phyloP scores from a whole-genome alignment of 2,797 vertebrate genomes.

The Mus minutoides region DNA sequence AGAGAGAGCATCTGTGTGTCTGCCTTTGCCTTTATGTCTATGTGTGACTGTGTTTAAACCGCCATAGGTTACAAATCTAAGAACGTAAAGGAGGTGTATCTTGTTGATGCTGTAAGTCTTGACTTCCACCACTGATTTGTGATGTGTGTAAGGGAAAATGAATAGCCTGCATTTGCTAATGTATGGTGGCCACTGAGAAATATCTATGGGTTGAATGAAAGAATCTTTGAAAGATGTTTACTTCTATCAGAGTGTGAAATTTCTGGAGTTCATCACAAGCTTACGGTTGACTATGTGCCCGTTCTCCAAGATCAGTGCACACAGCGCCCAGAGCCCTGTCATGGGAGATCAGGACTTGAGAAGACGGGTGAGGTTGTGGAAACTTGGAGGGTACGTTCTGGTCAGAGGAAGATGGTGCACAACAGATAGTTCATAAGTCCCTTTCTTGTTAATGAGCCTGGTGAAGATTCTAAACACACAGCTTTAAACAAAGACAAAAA shows the following conservation, averaged over 20 bases:
- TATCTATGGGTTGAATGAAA: neutral
- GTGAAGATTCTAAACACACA: conserved; percentile 16
- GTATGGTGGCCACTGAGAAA: neutral
- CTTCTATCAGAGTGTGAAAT: neutral
- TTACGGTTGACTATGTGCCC: neutral
- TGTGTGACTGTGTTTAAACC: neutral
- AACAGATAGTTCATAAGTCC: neutral
- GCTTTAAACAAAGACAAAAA: neutral
- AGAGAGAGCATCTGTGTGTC: neutral
- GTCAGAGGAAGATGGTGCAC: neutral
- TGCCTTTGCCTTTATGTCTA: neutral
- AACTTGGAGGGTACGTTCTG: neutral
- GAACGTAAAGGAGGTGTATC: no score
- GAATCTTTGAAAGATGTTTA: neutral
- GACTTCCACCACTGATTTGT: neutral
- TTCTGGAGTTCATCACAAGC: neutral
- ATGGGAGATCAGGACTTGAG: neutral
- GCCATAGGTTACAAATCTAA: neutral
- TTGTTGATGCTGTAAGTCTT: no score
- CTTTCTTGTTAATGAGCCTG: neutral
- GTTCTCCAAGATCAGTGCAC: neutral
- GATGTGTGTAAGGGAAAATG: neutral
- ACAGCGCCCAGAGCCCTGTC: neutral
- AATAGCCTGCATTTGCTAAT: neutral
- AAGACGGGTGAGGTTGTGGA: neutral